phyloP scores from a whole-genome alignment of 92 coral and sea anemone genomes.

The Zoanthus solanderi region DNA sequence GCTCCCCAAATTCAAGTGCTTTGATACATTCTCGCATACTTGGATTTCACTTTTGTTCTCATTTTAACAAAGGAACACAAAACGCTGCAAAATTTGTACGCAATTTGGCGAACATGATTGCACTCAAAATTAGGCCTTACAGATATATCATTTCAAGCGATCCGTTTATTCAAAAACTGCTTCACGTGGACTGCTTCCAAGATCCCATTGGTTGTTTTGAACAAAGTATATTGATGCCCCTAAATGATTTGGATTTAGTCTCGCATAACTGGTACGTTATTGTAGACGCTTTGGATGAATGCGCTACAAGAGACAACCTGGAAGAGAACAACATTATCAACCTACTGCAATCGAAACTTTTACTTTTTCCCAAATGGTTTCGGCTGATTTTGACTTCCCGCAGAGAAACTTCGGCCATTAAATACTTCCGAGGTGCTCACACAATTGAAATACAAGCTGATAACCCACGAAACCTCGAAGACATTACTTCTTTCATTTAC shows the following conservation, averaged over 20 bases:
- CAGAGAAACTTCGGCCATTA: constrained; percentile 52
- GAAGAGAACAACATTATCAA: constrained; percentile 54
- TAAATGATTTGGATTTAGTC: constrained; percentile 57
- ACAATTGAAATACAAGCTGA: constrained; percentile 57
- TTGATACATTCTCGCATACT: constrained; percentile 74
- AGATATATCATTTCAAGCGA: constrained; percentile 48
- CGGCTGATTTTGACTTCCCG: constrained; percentile 72
- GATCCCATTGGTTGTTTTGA: constrained; percentile 84
- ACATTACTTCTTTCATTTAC: constrained; percentile 64
- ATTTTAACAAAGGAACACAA: constrained; percentile 76
- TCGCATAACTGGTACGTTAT: constrained; percentile 59
- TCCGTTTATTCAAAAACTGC: constrained; percentile 53
- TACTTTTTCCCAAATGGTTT: constrained; percentile 66
- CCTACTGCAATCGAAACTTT: constrained; percentile 59
- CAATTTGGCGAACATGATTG: constrained; percentile 81
- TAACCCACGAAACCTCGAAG: constrained; percentile 67
- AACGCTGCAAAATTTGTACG: constrained; percentile 85
- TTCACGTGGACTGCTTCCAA: constrained; percentile 69
- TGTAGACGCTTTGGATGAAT: constrained; percentile 86
- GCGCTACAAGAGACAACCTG: constrained; percentile 41
- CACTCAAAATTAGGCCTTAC: constrained; percentile 63
- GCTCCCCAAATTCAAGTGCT: constrained; percentile 83
- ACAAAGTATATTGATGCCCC: constrained; percentile 75
- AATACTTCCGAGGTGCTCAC: constrained; percentile 39
- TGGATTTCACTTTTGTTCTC: constrained; percentile 86